These are phyloP conservation scores for Trogon melanurus DNA, from an alignment of 2,113 vertebrate genomes.

Conservation along the genomic window DNA sequence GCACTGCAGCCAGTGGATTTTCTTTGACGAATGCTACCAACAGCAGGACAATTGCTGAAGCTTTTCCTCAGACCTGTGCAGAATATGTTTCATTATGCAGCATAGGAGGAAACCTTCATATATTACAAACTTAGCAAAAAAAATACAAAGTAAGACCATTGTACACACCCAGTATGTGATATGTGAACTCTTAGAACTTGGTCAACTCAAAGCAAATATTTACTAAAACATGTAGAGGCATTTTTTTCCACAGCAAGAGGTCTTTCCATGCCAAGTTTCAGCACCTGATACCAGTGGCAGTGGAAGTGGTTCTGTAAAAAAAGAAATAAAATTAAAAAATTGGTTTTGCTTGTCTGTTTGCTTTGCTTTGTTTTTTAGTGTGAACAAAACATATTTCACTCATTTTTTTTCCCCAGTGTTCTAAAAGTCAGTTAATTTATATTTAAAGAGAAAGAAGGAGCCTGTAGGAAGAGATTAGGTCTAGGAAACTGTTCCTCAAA, in stretches of 20 bases:
- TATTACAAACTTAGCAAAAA: not conserved
- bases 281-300: not conserved
- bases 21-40: not conserved
- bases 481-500: not conserved
- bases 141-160: not conserved
- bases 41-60: not conserved
- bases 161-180: not conserved
- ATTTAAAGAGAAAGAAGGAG: not conserved
- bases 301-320: not conserved
- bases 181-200: not conserved
- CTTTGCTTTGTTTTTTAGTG: not conserved
- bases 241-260: not conserved
- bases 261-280: not conserved
- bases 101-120: not conserved
- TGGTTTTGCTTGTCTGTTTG: not conserved
- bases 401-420: not conserved
- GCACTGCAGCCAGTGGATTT: not conserved
- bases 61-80: not conserved
- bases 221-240: not conserved
- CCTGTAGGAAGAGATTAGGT: not conserved
- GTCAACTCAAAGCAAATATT: not conserved
- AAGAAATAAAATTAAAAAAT: not conserved
- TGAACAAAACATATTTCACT: not conserved
- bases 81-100: not conserved
- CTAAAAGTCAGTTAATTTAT: not conserved